Base-by-base conservation (phyloP, 2,797 vertebrate genomes). In the Gymnoscopelus braueri region DNA sequence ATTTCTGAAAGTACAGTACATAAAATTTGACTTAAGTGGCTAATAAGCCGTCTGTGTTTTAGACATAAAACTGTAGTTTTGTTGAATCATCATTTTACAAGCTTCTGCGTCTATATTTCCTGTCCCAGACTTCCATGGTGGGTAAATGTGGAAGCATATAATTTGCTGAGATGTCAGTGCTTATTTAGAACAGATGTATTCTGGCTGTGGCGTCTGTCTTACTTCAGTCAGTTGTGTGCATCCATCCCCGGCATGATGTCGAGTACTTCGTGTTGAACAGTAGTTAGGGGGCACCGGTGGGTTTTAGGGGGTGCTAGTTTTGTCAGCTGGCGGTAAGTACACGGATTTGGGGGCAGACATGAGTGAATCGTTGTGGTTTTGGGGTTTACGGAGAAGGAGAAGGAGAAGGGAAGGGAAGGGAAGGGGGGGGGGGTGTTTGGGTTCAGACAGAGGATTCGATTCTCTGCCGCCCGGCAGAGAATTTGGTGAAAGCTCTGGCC, bases 141-240 rank as follows among this genome's bases (percentile, higher is more conserved):
- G 80, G 87, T 91, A 89, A 90, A 91, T 80, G 80, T 89, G 88
- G 86, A 86, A 92, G 81, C 68, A 19, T 92, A 83, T 91, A 91
- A 90, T 91, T 92, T 88, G 84, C 68, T 3, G 23, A 83, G 74
- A 87, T 91, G 88, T 87, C 84, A 77, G 83, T 91, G 85, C 84
- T 89, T 91, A 92, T 93, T 94, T 89, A 69, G 88, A 89, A 87
- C 91, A 92, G 81, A 92, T 94, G 91, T 91, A 88, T 87, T 90
- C 84, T 77, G 73, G 83, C 72, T 77, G 79, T 77, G 90, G 81
- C 81, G 82, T 91, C 87, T 88, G 87, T 87, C 84, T 91, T 82
- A 80, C 79, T 79, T 79, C 84, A 58, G 69, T 77, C 56, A 47
- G 72, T 56, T 66, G 3, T 13, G 53, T 71, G 72, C 82, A 83